A percentile compares a stretch with the other conserved stretches of the same genome.
These are phyloP conservation scores for Musca domestica DNA, from an alignment of 1,140 invertebrate species.

Conservation along the genomic window DNA sequence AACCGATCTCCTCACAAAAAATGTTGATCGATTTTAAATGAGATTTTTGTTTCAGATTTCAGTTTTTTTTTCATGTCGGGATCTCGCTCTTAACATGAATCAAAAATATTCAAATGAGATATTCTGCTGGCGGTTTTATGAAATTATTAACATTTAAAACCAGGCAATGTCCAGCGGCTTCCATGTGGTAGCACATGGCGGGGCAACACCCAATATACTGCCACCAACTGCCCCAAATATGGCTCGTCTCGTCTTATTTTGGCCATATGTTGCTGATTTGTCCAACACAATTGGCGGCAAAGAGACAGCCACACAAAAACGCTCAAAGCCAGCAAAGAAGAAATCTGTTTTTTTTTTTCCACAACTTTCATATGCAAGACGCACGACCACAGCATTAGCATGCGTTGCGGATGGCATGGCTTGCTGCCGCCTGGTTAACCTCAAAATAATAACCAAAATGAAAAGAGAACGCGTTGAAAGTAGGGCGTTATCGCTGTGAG, in stretches of 20 bases:
- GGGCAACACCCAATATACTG: constrained; percentile 11
- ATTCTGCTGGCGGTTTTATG: constrained; percentile 7
- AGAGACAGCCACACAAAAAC: not conserved
- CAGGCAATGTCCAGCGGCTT: not conserved
- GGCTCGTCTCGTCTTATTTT: not conserved
- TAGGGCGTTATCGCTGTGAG: constrained; percentile 39
- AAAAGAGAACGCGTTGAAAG: constrained; percentile 42
- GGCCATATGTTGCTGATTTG: not conserved
- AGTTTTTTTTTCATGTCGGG: too few relatives aligned
- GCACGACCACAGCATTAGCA: not conserved
- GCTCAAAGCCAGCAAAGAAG: constrained; percentile 1
- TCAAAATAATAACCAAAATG: not conserved
- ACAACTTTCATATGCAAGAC: too few relatives aligned
- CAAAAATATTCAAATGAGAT: constrained; percentile 21
- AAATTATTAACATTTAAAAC: constrained; percentile 16
- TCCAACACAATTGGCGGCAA: not conserved
- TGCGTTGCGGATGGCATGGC: not conserved
- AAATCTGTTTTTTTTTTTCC: not conserved
- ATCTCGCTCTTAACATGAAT: constrained; percentile 3
- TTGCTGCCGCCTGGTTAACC: too few relatives aligned
- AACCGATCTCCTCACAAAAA: not conserved
- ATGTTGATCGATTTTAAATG: constrained; percentile 53
- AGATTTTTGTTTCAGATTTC: constrained; percentile 30
- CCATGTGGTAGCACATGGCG: not conserved
- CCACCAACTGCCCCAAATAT: constrained; percentile 1